Evolutionary conservation across 2,113 vertebrate genomes (phyloP).

Genomic region (Dipodomys merriami): DNA sequence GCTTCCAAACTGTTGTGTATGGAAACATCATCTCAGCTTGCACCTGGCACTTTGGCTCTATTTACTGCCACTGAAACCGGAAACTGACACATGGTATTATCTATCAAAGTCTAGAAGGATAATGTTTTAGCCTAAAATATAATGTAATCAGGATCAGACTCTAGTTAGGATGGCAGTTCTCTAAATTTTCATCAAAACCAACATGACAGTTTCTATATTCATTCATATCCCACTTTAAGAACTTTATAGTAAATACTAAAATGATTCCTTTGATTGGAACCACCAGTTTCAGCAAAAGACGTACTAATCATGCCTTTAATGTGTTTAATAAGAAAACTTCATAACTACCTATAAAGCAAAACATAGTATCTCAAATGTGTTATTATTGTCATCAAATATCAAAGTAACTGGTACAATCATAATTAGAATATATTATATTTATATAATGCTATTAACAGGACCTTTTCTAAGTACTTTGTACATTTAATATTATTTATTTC

Average conservation of each 20-base stretch:
- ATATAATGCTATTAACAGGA: neutral
- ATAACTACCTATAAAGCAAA: neutral
- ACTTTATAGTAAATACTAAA: neutral
- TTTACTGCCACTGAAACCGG: slow-evolving; percentile 36
- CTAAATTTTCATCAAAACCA: neutral
- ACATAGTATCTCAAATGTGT: neutral
- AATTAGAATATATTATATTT: neutral
- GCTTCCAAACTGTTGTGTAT: neutral
- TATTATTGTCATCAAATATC: neutral
- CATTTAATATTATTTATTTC: neutral
- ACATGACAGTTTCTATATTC: neutral
- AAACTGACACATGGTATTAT: neutral
- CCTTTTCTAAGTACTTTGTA: neutral
- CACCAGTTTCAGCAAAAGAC: neutral
- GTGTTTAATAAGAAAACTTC: neutral
- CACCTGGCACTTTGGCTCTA: slow-evolving; percentile 29
- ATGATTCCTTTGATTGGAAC: neutral
- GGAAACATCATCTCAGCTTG: slow-evolving; percentile 50
- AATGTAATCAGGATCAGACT: neutral
- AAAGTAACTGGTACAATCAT: neutral
- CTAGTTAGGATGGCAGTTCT: neutral
- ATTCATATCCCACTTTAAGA: neutral
- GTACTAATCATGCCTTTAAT: neutral
- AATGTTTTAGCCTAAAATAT: neutral
- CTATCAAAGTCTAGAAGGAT: slow-evolving; percentile 12